These are phyloP conservation scores for Nibea albiflora DNA, from an alignment of 2,113 vertebrate species.

Conservation along the genomic window DNA sequence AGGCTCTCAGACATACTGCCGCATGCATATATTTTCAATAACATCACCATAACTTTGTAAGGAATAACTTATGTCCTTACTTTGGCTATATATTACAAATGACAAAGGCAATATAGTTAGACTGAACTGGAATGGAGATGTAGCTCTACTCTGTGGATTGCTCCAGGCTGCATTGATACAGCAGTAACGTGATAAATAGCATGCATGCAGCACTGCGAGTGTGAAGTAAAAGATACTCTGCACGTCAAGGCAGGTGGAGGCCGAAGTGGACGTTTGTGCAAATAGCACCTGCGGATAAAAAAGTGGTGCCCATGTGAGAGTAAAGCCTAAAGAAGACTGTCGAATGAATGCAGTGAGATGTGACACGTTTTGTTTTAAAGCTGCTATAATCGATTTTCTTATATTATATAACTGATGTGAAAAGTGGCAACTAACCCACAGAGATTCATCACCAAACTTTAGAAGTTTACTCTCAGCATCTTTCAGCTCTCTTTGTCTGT, in stretches of 20 bases:
- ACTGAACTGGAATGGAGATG: background rate
- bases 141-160: conserved; percentile 9
- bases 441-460: background rate
- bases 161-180: conserved; percentile 2
- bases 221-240: background rate
- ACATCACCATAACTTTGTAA: background rate
- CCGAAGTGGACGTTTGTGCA: background rate
- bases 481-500: background rate
- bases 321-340: conserved; percentile 21
- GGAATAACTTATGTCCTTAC: conserved; percentile 15
- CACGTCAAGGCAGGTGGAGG: background rate
- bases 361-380: background rate
- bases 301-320: background rate
- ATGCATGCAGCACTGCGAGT: background rate
- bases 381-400: background rate
- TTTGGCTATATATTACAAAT: conserved; percentile 22
- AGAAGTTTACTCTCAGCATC: too few species aligned
- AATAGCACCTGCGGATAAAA: conserved; percentile 4
- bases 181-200: conserved; percentile 3
- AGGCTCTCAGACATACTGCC: conserved; percentile 29
- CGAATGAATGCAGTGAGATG: conserved; percentile 16
- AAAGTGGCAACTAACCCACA: background rate
- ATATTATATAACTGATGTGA: background rate
- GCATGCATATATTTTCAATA: conserved; percentile 14
- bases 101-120: background rate